These are phyloP conservation scores for Oikopleura vanhoeffeni DNA, from an alignment of 23 tunicate genomes.

Conservation along the genomic window DNA sequence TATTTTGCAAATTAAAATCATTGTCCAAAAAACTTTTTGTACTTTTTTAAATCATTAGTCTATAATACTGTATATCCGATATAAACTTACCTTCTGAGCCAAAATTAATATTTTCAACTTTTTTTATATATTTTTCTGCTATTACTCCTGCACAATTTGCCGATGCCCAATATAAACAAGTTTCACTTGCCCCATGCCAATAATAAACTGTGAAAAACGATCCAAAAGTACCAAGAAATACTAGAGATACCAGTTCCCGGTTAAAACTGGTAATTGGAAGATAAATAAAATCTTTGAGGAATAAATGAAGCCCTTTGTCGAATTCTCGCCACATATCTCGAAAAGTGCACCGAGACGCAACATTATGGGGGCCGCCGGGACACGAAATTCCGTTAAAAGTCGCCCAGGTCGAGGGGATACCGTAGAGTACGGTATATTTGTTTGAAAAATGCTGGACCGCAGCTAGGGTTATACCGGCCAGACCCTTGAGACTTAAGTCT, in stretches of 20 bases:
- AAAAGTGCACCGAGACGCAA: not conserved
- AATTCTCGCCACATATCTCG: constrained; percentile 14
- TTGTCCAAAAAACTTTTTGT: too few species aligned
- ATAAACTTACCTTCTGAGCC: too few species aligned
- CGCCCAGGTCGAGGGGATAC: not conserved
- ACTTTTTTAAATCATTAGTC: too few species aligned
- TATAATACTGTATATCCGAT: too few species aligned
- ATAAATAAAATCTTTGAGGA: not conserved
- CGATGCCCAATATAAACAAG: not conserved
- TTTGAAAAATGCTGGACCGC: not conserved
- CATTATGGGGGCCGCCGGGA: constrained; percentile 7
- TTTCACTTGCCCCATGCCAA: constrained; percentile 14
- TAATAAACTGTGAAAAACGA: not conserved
- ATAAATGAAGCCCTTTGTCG: constrained; percentile 14
- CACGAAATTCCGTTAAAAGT: not conserved
- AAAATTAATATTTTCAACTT: too few species aligned
- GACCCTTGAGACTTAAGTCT: not conserved
- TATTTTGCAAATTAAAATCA: not conserved
- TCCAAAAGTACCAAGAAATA: not conserved
- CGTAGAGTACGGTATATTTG: not conserved
- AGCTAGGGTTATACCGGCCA: not conserved
- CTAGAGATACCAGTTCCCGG: not conserved
- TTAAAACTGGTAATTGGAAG: not conserved
- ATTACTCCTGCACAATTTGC: not conserved
- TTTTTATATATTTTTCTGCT: too few species aligned